A percentile compares a stretch with the other conserved stretches of the same genome.
phyloP scores from a whole-genome alignment of 2,113 vertebrate species.

The Calcarius ornatus region DNA sequence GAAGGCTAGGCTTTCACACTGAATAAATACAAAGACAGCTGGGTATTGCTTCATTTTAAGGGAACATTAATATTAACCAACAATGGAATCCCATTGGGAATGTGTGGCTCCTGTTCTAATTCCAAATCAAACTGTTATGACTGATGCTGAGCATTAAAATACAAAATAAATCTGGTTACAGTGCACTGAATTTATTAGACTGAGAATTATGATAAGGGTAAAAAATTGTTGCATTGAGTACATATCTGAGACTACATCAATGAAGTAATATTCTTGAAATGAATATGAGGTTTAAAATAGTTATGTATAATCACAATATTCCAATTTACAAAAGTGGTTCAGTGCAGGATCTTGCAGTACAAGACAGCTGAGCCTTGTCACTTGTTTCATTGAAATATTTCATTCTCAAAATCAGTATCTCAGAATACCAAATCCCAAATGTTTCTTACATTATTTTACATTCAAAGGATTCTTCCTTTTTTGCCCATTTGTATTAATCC shows the following conservation, averaged over 20 bases:
- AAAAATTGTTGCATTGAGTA: not conserved
- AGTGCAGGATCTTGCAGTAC: not conserved
- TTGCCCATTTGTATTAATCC: not conserved
- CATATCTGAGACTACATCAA: not conserved
- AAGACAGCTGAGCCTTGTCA: not conserved
- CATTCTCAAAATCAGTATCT: not conserved
- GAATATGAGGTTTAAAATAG: not conserved
- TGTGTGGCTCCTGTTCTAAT: not conserved
- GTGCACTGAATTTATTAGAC: not conserved
- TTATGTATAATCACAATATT: not conserved
- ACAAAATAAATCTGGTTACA: constrained; percentile 10
- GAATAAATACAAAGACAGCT: constrained; percentile 13
- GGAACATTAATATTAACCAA: constrained; percentile 59
- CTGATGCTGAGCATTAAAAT: constrained; percentile 27
- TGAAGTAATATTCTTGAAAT: not conserved
- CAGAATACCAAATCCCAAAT: not conserved
- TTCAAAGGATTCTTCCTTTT: not conserved
- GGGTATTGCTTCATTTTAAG: constrained; percentile 32
- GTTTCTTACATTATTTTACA: not conserved
- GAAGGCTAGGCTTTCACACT: constrained; percentile 9
- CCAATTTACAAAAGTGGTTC: not conserved
- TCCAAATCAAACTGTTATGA: constrained; percentile 40
- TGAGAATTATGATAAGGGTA: not conserved
- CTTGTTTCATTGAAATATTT: not conserved
- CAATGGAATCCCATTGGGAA: not conserved